These are phyloP conservation scores for Sitobion miscanthi DNA, from an alignment of 1,140 invertebrate species.

Conservation along the genomic window DNA sequence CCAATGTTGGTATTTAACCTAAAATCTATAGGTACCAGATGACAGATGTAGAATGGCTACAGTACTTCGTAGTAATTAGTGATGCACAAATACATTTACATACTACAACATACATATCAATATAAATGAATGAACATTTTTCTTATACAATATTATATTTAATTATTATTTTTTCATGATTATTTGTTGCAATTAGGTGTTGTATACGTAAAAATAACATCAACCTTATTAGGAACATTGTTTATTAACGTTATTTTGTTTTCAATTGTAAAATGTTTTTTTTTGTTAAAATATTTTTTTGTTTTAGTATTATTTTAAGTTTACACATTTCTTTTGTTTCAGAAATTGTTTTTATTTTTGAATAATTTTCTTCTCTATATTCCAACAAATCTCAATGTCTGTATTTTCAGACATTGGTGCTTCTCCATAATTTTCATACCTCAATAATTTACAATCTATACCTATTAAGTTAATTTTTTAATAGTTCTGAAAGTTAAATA, in stretches of 20 bases:
- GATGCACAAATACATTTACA: neutral
- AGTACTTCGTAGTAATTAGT: neutral
- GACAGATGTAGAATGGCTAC: neutral
- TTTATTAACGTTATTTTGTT: constrained; percentile 9
- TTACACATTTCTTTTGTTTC: neutral
- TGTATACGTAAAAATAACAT: neutral
- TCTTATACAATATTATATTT: neutral
- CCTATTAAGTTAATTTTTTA: neutral
- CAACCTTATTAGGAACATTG: neutral
- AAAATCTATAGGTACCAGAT: neutral
- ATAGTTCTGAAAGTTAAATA: neutral
- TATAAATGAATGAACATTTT: neutral
- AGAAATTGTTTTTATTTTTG: neutral
- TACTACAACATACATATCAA: too few relatives aligned
- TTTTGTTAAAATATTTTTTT: neutral
- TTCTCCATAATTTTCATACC: neutral
- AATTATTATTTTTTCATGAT: neutral
- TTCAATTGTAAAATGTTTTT: neutral
- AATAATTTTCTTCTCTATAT: too few relatives aligned
- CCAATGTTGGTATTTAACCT: neutral
- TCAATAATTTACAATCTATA: neutral
- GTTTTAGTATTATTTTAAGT: neutral
- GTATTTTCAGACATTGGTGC: neutral
- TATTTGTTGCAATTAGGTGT: neutral
- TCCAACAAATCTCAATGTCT: neutral